These are phyloP conservation scores for Eupithecia subfuscata DNA, from an alignment of 2,888 invertebrate species.

Conservation along the genomic window DNA sequence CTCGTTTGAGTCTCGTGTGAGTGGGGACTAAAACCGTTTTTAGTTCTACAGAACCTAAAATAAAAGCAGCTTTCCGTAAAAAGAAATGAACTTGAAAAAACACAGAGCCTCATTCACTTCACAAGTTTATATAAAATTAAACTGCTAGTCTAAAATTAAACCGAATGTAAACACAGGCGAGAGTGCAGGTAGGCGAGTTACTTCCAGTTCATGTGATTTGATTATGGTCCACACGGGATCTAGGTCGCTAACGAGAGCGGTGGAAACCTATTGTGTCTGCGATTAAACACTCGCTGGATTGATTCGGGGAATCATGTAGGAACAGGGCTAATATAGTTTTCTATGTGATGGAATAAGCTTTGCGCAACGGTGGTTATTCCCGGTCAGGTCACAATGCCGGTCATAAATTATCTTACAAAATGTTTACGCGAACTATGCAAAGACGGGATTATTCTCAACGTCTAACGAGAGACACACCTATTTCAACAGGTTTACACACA, in stretches of 20 bases:
- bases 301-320: constrained; percentile 16
- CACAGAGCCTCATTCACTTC: background rate
- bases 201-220: constrained; percentile 11
- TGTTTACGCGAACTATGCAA: background rate
- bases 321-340: background rate
- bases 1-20: too few species aligned
- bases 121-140: background rate
- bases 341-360: background rate
- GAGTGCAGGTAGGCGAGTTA: background rate
- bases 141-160: background rate
- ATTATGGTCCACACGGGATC: constrained; percentile 17
- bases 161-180: background rate
- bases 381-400: background rate
- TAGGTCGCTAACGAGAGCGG: constrained; percentile 21
- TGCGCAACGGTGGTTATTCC: too few species aligned
- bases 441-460: too few species aligned
- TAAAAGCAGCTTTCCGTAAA: background rate
- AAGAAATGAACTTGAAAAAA: background rate
- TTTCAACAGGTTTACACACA: too few species aligned
- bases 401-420: background rate
- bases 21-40: too few species aligned
- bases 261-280: constrained; percentile 6
- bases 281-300: constrained; percentile 22
- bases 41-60: background rate
- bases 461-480: too few species aligned